Evolutionary conservation across 1,140 invertebrate genomes (phyloP).

Genomic region (Calliopsis andreniformis): DNA sequence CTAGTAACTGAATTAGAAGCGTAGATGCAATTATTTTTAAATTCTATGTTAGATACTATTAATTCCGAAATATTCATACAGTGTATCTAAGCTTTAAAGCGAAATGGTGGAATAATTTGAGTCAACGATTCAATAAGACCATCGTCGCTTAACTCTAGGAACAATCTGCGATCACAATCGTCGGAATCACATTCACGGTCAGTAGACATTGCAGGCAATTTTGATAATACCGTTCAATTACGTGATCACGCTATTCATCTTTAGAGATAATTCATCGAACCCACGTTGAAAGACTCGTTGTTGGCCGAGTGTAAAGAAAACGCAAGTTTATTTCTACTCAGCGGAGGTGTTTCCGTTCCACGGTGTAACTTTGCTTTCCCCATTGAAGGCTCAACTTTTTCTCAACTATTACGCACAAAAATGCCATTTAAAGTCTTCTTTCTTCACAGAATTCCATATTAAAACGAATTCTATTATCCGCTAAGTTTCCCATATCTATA

Average conservation of each 20-base stretch:
- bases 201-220: constrained; percentile 28
- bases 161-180: constrained; percentile 32
- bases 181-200: constrained; percentile 39
- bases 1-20: too few species aligned
- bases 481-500: too few species aligned
- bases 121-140: constrained; percentile 25
- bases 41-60: too few species aligned
- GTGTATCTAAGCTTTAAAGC: too few species aligned
- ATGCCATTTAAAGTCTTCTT: neutral
- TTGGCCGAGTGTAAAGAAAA: constrained; percentile 14
- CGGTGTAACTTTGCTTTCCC: constrained; percentile 43
- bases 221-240: constrained; percentile 42
- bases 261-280: neutral
- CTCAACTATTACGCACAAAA: constrained; percentile 29
- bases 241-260: constrained; percentile 26
- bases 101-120: neutral
- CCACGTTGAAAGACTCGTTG: too few species aligned
- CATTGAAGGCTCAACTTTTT: constrained; percentile 24
- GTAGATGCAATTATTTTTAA: too few species aligned
- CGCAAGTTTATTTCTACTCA: constrained; percentile 26
- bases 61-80: too few species aligned
- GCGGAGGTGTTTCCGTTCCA: constrained; percentile 38
- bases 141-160: neutral
- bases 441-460: neutral
- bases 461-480: neutral